A percentile compares a stretch with the other conserved stretches of the same genome.
Evolutionary conservation across 2,797 vertebrate genomes (phyloP).

Genomic region (Taenioides sp.): DNA sequence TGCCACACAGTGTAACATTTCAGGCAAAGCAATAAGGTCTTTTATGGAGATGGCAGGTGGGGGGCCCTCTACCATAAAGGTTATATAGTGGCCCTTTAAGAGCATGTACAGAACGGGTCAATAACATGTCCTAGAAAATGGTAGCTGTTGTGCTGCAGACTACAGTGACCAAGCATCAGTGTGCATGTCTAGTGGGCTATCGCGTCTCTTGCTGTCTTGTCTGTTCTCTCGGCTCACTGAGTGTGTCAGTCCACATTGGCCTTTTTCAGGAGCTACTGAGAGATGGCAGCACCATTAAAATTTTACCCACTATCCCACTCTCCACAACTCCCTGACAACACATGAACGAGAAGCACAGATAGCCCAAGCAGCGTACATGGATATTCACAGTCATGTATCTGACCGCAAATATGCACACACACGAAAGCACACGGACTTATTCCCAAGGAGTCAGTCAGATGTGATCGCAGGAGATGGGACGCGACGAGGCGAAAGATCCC

Average conservation of each 20-base stretch:
- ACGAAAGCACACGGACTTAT: slow-evolving; percentile 28
- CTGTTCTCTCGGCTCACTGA: slow-evolving; percentile 72
- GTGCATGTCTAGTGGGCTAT: slow-evolving; percentile 52
- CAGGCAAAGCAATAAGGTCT: no score
- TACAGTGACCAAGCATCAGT: slow-evolving; percentile 44
- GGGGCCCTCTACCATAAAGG: not conserved
- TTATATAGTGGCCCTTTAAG: not conserved
- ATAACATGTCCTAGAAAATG: slow-evolving; percentile 15
- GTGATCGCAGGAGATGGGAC: slow-evolving; percentile 60
- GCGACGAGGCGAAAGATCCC: slow-evolving; percentile 65
- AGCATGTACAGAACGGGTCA: not conserved
- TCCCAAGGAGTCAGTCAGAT: slow-evolving; percentile 56
- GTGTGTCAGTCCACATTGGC: slow-evolving; percentile 73
- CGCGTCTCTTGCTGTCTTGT: slow-evolving; percentile 59
- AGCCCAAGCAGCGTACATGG: slow-evolving; percentile 49
- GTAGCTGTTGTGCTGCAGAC: slow-evolving; percentile 44
- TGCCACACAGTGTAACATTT: no score
- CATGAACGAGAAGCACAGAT: slow-evolving; percentile 44
- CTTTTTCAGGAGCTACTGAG: slow-evolving; percentile 67
- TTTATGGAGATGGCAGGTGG: not conserved
- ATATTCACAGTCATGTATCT: slow-evolving; percentile 53
- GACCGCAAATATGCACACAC: slow-evolving; percentile 42
- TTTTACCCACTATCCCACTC: slow-evolving; percentile 76
- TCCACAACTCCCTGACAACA: slow-evolving; percentile 58
- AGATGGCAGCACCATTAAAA: slow-evolving; percentile 81